phyloP scores from a whole-genome alignment of 2,113 vertebrate species.

The Atrichornis clamosus region DNA sequence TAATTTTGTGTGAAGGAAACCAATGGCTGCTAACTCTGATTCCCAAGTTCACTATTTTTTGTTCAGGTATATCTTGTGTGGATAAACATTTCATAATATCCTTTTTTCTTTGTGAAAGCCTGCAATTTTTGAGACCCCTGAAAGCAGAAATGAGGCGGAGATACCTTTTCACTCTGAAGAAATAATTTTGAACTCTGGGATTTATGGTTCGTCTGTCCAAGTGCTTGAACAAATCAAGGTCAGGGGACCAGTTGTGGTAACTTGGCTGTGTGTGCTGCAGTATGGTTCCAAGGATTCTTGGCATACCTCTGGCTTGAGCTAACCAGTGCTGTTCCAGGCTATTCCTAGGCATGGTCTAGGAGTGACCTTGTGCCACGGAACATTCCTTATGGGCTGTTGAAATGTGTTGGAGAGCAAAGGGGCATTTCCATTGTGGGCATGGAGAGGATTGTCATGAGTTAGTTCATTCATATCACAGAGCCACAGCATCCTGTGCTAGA shows the following conservation, averaged over 20 bases:
- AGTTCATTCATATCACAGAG: neutral
- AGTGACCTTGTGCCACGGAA: neutral
- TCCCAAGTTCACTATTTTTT: neutral
- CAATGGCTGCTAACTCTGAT: neutral
- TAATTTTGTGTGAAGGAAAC: neutral
- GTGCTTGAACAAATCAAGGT: neutral
- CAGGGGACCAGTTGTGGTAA: neutral
- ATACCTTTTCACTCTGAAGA: neutral
- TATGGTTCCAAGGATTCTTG: neutral
- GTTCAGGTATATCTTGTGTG: neutral
- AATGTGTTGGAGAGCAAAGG: neutral
- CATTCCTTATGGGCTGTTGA: neutral
- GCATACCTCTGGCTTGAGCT: neutral
- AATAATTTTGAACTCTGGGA: neutral
- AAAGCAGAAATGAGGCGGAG: neutral
- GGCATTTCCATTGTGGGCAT: rapidly evolving
- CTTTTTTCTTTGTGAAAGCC: neutral
- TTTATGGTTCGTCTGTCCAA: neutral
- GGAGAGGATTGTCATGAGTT: neutral
- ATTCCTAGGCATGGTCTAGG: neutral
- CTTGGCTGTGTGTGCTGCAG: neutral
- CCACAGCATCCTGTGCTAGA: neutral
- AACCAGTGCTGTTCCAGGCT: neutral
- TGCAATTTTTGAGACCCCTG: neutral
- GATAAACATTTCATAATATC: neutral